These are phyloP conservation scores for Jacana jacana DNA, from an alignment of 2,113 vertebrate genomes.

Conservation along the genomic window DNA sequence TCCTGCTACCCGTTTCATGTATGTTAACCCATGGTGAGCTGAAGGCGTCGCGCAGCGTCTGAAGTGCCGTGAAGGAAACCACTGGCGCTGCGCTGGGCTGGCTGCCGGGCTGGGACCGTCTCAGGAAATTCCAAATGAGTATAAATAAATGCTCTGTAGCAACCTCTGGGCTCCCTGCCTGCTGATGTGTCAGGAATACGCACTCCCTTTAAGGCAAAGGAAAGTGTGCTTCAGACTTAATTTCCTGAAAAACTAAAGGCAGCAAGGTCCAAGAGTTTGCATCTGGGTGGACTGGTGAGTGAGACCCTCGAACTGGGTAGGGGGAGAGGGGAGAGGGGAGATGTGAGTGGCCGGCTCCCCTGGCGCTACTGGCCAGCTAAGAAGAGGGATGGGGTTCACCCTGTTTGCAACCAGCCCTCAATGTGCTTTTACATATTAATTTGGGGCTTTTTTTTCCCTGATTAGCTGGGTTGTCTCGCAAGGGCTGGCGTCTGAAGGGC, in stretches of 20 bases:
- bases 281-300: slow-evolving; percentile 61
- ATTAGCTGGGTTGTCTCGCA: neutral
- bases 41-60: neutral
- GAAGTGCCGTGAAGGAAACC: slow-evolving; percentile 24
- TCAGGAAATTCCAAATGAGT: slow-evolving; percentile 92
- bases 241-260: slow-evolving; percentile 63
- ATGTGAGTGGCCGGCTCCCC: neutral
- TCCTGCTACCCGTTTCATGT: neutral
- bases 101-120: slow-evolving; percentile 64
- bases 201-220: slow-evolving; percentile 63
- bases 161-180: slow-evolving; percentile 73
- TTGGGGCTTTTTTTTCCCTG: neutral
- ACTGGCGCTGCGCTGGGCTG: slow-evolving; percentile 56
- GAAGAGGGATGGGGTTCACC: neutral
- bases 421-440: neutral
- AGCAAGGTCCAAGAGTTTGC: neutral
- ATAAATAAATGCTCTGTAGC: slow-evolving; percentile 78
- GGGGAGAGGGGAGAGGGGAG: neutral
- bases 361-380: accelerated
- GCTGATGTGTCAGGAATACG: slow-evolving; percentile 64
- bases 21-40: neutral
- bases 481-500: neutral
- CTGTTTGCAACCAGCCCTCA: neutral
- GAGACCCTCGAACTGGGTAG: neutral
- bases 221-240: slow-evolving; percentile 59